Conservation (phyloP, 2,888 invertebrate species). For the Macrosiphum euphorbiae region DNA sequence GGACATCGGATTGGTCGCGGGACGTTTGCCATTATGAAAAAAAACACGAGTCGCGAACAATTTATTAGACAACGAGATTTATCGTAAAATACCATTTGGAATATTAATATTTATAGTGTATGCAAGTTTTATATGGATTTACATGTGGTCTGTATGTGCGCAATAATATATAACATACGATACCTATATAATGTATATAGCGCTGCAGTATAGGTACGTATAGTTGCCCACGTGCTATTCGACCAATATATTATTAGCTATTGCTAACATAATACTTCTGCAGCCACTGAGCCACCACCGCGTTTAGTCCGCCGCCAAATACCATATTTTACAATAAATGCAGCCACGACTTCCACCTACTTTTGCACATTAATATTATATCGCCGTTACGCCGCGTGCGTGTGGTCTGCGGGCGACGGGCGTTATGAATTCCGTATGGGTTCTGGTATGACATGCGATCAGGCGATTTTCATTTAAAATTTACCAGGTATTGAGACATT, state of each 20-base stretch:
- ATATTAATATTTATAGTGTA: slow-evolving; percentile 8
- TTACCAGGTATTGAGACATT: not conserved
- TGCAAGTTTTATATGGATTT: not conserved
- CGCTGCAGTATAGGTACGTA: not conserved
- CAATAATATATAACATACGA: slow-evolving; percentile 1
- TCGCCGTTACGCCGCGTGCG: not conserved
- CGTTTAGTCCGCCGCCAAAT: not conserved
- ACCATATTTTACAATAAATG: not conserved
- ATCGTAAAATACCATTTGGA: slow-evolving; percentile 30
- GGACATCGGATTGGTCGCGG: slow-evolving; percentile 15
- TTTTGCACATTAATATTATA: not conserved
- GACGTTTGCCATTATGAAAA: slow-evolving; percentile 45
- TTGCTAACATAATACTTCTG: not conserved
- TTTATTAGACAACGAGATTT: slow-evolving; percentile 49
- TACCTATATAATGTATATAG: not conserved
- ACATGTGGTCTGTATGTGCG: not conserved
- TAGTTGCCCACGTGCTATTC: not conserved
- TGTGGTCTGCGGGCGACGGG: not conserved
- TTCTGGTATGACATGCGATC: not conserved
- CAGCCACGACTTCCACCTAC: not conserved
- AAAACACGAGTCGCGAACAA: slow-evolving; percentile 9
- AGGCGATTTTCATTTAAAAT: not conserved
- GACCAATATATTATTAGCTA: not conserved
- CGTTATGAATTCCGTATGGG: not conserved
- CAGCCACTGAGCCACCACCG: not conserved